A percentile compares a stretch with the other conserved stretches of the same genome.
phyloP scores from a whole-genome alignment of 2,797 vertebrate genomes.

The Paguma larvata region DNA sequence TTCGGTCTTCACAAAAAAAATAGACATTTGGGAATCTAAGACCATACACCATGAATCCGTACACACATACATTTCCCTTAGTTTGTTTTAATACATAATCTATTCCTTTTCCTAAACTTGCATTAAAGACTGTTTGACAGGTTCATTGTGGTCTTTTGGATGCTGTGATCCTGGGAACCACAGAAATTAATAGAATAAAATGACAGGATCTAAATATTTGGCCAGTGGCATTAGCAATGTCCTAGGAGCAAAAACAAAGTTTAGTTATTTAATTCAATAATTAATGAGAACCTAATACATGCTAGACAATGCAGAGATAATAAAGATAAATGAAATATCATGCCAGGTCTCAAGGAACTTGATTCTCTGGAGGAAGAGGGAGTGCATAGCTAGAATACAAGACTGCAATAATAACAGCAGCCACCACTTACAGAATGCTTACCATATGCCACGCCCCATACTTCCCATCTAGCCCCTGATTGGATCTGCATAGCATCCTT shows the following conservation, averaged over 20 bases:
- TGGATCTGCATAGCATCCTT: background rate
- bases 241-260: background rate
- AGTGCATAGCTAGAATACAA: background rate
- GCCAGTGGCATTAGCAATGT: background rate
- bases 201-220: background rate
- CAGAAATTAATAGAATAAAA: background rate
- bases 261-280: background rate
- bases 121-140: background rate
- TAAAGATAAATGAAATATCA: background rate
- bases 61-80: background rate
- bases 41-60: background rate
- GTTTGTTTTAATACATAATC: slow-evolving; percentile 19
- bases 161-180: background rate
- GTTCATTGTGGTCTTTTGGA: background rate
- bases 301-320: background rate
- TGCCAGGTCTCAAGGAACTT: background rate
- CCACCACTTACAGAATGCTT: background rate
- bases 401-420: background rate
- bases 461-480: background rate
- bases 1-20: background rate
- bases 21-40: background rate
- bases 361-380: background rate
- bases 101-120: background rate
- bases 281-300: background rate
- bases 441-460: background rate